Evolutionary conservation across 2,888 invertebrate species (phyloP).

Genomic region (Plagiodera versicolora): DNA sequence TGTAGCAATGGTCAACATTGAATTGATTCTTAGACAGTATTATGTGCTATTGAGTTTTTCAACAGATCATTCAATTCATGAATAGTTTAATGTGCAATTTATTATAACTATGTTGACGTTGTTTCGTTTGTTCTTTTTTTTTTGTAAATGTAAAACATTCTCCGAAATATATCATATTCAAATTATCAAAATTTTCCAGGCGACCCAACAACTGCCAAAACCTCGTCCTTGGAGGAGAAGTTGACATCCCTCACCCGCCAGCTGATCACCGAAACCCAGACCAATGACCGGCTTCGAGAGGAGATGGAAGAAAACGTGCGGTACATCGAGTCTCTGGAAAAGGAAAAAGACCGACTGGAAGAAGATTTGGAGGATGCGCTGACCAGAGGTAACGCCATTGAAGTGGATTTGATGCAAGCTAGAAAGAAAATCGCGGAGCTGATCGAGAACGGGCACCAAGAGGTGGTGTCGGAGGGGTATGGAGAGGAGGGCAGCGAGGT

Average conservation of each 20-base stretch:
- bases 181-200: too few relatives aligned
- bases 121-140: neutral
- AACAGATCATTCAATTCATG: too few relatives aligned
- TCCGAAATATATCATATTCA: neutral
- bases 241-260: slow-evolving; percentile 43
- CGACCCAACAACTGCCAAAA: slow-evolving; percentile 16
- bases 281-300: slow-evolving; percentile 52
- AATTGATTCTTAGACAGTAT: too few relatives aligned
- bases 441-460: slow-evolving; percentile 55
- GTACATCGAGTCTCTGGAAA: slow-evolving; percentile 55
- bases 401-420: slow-evolving; percentile 55
- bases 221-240: slow-evolving; percentile 38
- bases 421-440: slow-evolving; percentile 55
- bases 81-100: too few relatives aligned
- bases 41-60: too few relatives aligned
- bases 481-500: slow-evolving; percentile 52
- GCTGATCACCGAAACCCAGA: slow-evolving; percentile 45
- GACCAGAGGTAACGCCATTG: slow-evolving; percentile 61
- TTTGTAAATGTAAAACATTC: too few relatives aligned
- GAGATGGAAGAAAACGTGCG: slow-evolving; percentile 53
- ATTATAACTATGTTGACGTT: too few relatives aligned
- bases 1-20: too few relatives aligned
- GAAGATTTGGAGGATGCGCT: slow-evolving; percentile 64
- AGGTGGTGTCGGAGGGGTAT: slow-evolving; percentile 60
- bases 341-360: slow-evolving; percentile 58